Evolutionary conservation across 1,140 invertebrate genomes (phyloP).

Genomic region (Orius insidiosus): DNA sequence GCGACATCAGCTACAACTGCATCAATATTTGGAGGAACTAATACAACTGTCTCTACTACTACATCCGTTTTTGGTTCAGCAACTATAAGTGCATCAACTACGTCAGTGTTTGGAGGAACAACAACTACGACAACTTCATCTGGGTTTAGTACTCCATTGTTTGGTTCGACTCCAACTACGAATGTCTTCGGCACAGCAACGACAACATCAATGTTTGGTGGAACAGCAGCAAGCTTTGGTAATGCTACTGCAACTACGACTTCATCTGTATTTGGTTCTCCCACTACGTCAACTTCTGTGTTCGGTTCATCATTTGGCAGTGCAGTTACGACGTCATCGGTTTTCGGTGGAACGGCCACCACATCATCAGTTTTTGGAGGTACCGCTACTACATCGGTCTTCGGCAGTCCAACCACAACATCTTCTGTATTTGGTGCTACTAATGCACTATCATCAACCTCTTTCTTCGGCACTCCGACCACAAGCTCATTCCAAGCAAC

Average conservation of each 20-base stretch:
- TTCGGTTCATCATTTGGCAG: background rate
- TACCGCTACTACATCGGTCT: slow-evolving; percentile 1
- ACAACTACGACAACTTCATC: background rate
- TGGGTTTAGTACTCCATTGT: slow-evolving; percentile 9
- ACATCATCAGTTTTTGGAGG: slow-evolving; percentile 11
- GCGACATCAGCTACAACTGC: background rate
- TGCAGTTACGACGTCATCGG: slow-evolving; percentile 7
- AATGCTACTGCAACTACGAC: slow-evolving; percentile 6
- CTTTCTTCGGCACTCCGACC: slow-evolving; percentile 10
- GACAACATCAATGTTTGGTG: background rate
- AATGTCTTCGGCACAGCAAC: slow-evolving; percentile 11
- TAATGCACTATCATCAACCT: slow-evolving; percentile 9
- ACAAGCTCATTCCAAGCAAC: background rate
- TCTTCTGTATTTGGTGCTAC: slow-evolving; percentile 14
- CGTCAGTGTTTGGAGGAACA: slow-evolving; percentile 6
- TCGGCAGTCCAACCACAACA: background rate
- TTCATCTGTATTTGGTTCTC: slow-evolving; percentile 9
- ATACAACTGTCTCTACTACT: background rate
- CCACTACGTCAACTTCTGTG: background rate
- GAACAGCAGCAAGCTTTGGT: slow-evolving; percentile 4
- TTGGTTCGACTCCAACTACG: slow-evolving; percentile 4
- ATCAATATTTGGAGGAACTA: background rate
- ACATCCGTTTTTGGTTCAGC: slow-evolving; percentile 2
- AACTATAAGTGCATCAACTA: slow-evolving; percentile 5
- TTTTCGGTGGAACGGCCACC: background rate